These are phyloP conservation scores for Calliscelio sp. DNA, from an alignment of 2,888 invertebrate genomes.

Conservation along the genomic window DNA sequence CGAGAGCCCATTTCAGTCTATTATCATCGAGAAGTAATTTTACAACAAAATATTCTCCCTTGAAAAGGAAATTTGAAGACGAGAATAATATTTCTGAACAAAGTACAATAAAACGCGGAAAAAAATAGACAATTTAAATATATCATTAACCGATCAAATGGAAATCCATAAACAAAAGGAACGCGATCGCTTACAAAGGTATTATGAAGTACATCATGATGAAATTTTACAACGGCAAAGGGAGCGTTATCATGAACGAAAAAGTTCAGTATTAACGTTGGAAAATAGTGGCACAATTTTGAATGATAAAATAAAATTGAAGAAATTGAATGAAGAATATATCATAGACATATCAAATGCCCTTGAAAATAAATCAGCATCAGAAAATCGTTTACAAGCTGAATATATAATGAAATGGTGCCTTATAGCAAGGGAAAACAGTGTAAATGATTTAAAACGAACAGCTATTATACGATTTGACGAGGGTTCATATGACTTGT, in stretches of 20 bases:
- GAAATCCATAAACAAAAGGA: background rate
- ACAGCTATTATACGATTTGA: background rate
- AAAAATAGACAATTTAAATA: no score
- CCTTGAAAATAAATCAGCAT: background rate
- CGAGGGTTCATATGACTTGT: background rate
- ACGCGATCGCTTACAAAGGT: background rate
- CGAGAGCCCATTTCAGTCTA: no score
- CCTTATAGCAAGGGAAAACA: background rate
- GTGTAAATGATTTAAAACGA: background rate
- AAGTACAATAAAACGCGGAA: no score
- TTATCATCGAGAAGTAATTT: no score
- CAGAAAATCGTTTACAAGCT: slow-evolving; percentile 16
- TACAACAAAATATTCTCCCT: no score
- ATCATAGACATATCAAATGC: slow-evolving; percentile 5
- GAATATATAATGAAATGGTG: slow-evolving; percentile 33
- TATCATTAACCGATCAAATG: no score
- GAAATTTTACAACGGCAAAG: background rate
- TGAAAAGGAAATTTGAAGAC: no score
- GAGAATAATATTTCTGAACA: no score
- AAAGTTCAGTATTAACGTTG: background rate
- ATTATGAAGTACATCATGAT: background rate
- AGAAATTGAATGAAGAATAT: slow-evolving; percentile 12
- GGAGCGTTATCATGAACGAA: background rate
- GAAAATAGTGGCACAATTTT: background rate
- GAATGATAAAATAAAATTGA: background rate